Evolutionary conservation across 2,888 invertebrate species (phyloP).

Genomic region (Carterocephalus palaemon): DNA sequence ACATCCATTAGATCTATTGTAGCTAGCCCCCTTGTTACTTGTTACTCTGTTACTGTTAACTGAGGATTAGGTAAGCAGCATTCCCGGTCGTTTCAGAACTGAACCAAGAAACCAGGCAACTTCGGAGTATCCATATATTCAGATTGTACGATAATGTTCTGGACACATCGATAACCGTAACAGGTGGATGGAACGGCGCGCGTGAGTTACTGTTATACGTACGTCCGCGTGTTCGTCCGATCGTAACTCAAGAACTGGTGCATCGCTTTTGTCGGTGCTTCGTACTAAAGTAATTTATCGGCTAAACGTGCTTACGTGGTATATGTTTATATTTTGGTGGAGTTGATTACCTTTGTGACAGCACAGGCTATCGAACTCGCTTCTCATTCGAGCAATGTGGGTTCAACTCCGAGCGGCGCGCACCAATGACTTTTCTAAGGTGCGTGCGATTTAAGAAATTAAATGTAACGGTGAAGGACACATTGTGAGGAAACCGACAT

Average conservation of each 20-base stretch:
- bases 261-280: conserved; percentile 38
- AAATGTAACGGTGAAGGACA: no score
- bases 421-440: no score
- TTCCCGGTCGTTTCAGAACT: no score
- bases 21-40: no score
- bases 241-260: conserved; percentile 46
- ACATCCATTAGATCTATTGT: no score
- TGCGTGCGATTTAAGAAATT: no score
- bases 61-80: no score
- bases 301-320: conserved; percentile 33
- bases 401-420: no score
- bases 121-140: conserved; percentile 15
- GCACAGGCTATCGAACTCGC: not conserved
- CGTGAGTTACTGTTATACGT: conserved; percentile 68
- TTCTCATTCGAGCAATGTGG: no score
- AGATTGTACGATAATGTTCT: conserved; percentile 39
- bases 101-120: no score
- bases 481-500: no score
- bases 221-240: conserved; percentile 49
- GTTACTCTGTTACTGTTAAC: no score
- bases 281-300: conserved; percentile 39
- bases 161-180: conserved; percentile 62
- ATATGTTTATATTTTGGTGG: conserved; percentile 7
- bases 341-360: not conserved
- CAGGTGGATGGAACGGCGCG: conserved; percentile 65